Percentiles rank a stretch among this genome's conserved stretches.
phyloP scores from a whole-genome alignment of 2,888 invertebrate genomes.

The Brachyptera risi region DNA sequence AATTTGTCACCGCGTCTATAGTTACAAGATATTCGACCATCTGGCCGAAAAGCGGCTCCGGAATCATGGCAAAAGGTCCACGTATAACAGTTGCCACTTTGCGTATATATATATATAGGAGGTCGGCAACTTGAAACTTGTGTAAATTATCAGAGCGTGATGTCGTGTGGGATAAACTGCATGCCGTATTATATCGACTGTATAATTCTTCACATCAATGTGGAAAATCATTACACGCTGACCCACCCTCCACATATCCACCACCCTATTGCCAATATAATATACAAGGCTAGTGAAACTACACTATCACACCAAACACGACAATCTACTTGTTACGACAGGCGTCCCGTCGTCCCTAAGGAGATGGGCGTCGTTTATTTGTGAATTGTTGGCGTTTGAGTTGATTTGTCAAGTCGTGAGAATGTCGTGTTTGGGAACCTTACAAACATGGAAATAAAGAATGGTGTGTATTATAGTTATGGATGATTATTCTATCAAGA shows the following conservation, averaged over 20 bases:
- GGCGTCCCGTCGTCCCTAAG: not conserved
- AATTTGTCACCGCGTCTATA: too few relatives aligned
- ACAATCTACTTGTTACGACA: not conserved
- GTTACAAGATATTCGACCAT: too few relatives aligned
- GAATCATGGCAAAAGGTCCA: too few relatives aligned
- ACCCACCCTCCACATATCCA: not conserved
- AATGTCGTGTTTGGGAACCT: not conserved
- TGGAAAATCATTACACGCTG: not conserved
- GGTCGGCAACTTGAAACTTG: conserved; percentile 8
- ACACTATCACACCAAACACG: too few relatives aligned
- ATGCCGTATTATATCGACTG: too few relatives aligned
- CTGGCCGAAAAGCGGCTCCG: too few relatives aligned
- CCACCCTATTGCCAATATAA: not conserved
- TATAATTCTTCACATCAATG: conserved; percentile 7
- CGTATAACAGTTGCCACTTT: too few relatives aligned
- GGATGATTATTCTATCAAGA: too few relatives aligned
- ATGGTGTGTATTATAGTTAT: too few relatives aligned
- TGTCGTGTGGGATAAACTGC: too few relatives aligned
- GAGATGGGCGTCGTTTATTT: not conserved
- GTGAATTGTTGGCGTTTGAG: not conserved
- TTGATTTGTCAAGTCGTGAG: not conserved
- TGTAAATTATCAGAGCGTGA: not conserved
- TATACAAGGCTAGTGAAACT: too few relatives aligned
- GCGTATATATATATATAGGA: not conserved
- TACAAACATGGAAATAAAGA: too few relatives aligned